Evolutionary conservation across 2,113 vertebrate genomes (phyloP).

Genomic region (Ivindomyrus marchei): DNA sequence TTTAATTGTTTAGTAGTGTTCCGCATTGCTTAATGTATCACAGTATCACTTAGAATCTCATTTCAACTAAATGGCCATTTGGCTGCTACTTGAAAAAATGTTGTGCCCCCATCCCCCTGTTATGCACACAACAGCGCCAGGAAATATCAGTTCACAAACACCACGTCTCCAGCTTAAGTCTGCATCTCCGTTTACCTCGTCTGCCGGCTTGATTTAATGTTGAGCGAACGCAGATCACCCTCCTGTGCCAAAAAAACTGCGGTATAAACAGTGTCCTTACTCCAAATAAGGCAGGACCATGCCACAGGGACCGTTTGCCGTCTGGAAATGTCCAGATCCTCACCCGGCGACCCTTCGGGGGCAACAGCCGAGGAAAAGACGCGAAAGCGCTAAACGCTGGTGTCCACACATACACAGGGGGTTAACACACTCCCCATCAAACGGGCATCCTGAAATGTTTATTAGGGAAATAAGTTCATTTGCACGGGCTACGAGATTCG

Average conservation of each 20-base stretch:
- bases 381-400: neutral
- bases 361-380: neutral
- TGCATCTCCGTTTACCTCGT: neutral
- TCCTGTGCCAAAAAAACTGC: neutral
- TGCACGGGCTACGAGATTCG: neutral
- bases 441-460: neutral
- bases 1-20: neutral
- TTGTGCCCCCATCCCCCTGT: neutral
- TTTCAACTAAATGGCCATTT: neutral
- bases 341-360: neutral
- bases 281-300: slow-evolving; percentile 10
- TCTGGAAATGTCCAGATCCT: neutral
- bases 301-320: neutral
- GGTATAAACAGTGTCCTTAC: neutral
- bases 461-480: neutral
- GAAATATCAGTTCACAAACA: neutral
- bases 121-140: neutral
- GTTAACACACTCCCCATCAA: neutral
- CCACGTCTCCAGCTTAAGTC: too few relatives aligned
- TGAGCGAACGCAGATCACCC: neutral
- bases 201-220: neutral
- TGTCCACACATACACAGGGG: neutral
- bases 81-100: neutral
- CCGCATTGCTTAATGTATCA: neutral
- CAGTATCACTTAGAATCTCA: neutral